phyloP scores from a whole-genome alignment of 2,888 invertebrate species.

The Ceraclea dissimilis region DNA sequence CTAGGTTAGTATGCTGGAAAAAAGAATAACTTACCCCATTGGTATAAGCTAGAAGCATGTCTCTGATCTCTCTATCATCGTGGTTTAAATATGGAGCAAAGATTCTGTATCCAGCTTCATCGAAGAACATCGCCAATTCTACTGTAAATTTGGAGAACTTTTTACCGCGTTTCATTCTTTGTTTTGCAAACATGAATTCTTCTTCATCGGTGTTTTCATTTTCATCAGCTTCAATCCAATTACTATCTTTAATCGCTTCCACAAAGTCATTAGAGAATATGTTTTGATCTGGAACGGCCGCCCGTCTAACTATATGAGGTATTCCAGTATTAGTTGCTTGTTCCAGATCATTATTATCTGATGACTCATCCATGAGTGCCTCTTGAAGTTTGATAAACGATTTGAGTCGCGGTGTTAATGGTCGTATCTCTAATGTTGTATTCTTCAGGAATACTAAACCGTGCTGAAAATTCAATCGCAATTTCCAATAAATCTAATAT shows the following conservation, averaged over 20 bases:
- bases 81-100: conserved; percentile 61
- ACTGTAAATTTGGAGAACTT: conserved; percentile 47
- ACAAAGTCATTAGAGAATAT: conserved; percentile 39
- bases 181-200: background rate
- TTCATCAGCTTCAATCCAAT: conserved; percentile 6
- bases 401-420: conserved; percentile 43
- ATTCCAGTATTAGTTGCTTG: conserved; percentile 25
- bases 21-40: conserved; percentile 67
- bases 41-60: conserved; percentile 71
- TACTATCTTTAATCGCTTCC: conserved; percentile 6
- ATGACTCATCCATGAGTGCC: conserved; percentile 31
- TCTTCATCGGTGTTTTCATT: background rate
- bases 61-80: conserved; percentile 57
- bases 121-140: conserved; percentile 68
- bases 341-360: conserved; percentile 13
- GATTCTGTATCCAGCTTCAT: conserved; percentile 63
- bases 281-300: conserved; percentile 42
- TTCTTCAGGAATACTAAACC: conserved; percentile 62
- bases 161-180: conserved; percentile 12
- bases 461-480: conserved; percentile 41
- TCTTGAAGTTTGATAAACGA: conserved; percentile 37
- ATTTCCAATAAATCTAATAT: too few species aligned
- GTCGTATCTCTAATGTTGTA: conserved; percentile 62
- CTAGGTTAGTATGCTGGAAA: background rate
- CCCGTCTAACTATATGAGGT: conserved; percentile 54